Conservation (phyloP, 2,888 invertebrate species). For the Acanthopleura granulata region DNA sequence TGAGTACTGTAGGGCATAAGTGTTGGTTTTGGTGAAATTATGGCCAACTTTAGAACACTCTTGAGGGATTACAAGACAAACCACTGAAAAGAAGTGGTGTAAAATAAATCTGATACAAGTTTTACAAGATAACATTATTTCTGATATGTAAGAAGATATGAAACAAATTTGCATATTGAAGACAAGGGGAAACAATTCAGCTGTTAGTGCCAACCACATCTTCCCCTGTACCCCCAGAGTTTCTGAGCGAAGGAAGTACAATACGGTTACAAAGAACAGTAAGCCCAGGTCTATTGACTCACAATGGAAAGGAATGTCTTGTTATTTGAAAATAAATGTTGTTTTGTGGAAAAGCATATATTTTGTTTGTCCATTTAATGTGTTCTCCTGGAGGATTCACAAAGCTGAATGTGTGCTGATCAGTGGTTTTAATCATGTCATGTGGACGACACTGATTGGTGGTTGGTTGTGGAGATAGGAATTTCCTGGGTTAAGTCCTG, state of each 20-base stretch:
- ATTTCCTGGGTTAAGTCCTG: too few species aligned
- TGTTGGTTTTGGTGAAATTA: slow-evolving; percentile 1
- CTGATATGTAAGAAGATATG: too few species aligned
- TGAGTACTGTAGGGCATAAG: background rate
- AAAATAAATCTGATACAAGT: too few species aligned
- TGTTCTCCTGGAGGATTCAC: too few species aligned
- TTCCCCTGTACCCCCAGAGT: background rate
- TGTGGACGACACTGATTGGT: too few species aligned
- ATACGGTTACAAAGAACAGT: background rate
- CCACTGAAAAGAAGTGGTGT: too few species aligned
- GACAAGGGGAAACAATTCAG: background rate
- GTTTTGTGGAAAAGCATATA: slow-evolving; percentile 41
- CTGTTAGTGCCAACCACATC: too few species aligned
- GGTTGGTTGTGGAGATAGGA: too few species aligned
- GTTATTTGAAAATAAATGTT: slow-evolving; percentile 61
- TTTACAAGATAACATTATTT: too few species aligned
- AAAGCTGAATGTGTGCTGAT: too few species aligned
- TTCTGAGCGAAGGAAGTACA: background rate
- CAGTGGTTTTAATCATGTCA: too few species aligned
- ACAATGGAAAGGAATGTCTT: slow-evolving; percentile 36
- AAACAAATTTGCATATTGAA: background rate
- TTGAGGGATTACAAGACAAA: background rate
- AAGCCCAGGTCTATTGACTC: slow-evolving; percentile 25
- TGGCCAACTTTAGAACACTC: background rate
- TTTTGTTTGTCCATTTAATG: too few species aligned